A percentile compares a stretch with the other conserved stretches of the same genome.
Evolutionary conservation across 1,140 invertebrate species (phyloP).

Genomic region (Sarcophaga bullata): DNA sequence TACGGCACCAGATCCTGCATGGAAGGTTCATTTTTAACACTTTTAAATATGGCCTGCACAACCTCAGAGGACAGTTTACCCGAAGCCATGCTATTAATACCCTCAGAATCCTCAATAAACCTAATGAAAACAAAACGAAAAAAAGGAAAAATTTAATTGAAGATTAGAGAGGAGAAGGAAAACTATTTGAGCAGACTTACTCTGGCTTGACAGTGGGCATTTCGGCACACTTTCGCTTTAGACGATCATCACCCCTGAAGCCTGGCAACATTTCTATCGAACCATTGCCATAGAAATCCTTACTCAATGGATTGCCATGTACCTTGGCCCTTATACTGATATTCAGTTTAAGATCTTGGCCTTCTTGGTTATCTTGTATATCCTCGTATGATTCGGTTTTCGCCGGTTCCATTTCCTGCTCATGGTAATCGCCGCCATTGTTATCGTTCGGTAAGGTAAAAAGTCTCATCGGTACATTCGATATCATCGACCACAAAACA

Average conservation of each 20-base stretch:
- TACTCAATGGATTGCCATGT: constrained; percentile 52
- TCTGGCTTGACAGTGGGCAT: not conserved
- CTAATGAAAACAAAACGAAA: too few relatives aligned
- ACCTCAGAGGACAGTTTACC: constrained; percentile 42
- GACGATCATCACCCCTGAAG: not conserved
- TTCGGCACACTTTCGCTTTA: not conserved
- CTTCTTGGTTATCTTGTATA: not conserved
- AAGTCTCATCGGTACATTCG: too few relatives aligned
- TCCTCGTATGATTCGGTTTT: not conserved
- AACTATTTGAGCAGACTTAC: not conserved
- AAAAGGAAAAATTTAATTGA: too few relatives aligned
- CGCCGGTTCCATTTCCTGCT: too few relatives aligned
- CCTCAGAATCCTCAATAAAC: not conserved
- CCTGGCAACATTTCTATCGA: constrained; percentile 50
- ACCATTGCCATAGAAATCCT: constrained; percentile 56
- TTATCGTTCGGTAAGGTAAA: too few relatives aligned
- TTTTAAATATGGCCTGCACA: constrained; percentile 40
- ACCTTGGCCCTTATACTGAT: constrained; percentile 55
- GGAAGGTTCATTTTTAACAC: constrained; percentile 33
- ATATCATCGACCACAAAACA: too few relatives aligned
- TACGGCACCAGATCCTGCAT: constrained; percentile 43
- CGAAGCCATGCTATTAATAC: not conserved
- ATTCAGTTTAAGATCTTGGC: constrained; percentile 51
- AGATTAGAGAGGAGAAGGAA: too few relatives aligned
- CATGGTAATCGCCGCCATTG: too few relatives aligned